These are phyloP conservation scores for Escarpia spicata DNA, from an alignment of 2,888 invertebrate species.

Conservation along the genomic window DNA sequence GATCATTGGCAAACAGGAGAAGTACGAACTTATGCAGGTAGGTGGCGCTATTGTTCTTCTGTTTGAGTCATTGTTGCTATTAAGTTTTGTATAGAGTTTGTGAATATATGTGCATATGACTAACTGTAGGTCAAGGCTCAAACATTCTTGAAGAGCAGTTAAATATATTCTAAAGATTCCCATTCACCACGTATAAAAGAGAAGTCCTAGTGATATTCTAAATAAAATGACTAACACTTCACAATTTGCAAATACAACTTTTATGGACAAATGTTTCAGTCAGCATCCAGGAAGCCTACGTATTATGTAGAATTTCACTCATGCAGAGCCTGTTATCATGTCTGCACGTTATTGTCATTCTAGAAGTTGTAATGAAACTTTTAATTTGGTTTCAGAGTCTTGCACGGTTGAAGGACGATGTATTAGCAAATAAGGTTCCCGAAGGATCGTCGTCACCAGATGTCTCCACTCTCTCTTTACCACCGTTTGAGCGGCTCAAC, in stretches of 20 bases:
- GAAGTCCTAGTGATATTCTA: too few species aligned
- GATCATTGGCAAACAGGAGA: slow-evolving; percentile 90
- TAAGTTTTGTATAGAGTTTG: background rate
- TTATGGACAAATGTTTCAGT: background rate
- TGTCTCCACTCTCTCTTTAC: slow-evolving; percentile 77
- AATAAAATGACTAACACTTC: too few species aligned
- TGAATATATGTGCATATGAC: too few species aligned
- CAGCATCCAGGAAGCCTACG: background rate
- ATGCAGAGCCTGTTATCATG: background rate
- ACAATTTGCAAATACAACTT: too few species aligned
- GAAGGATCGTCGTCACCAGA: slow-evolving; percentile 79
- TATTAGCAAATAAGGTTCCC: slow-evolving; percentile 75
- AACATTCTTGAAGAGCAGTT: too few species aligned
- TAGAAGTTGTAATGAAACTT: background rate
- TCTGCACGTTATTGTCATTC: background rate
- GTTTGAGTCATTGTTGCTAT: background rate
- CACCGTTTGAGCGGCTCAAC: slow-evolving; percentile 87
- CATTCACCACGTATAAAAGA: too few species aligned
- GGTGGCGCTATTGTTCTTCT: slow-evolving; percentile 12
- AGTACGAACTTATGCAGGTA: slow-evolving; percentile 88
- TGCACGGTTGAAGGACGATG: slow-evolving; percentile 90
- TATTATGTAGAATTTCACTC: background rate
- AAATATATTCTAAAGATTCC: too few species aligned
- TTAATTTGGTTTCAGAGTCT: slow-evolving; percentile 71
- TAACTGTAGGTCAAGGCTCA: too few species aligned